These are phyloP conservation scores for Alloplasta piceator DNA, from an alignment of 2,888 invertebrate species.

Conservation along the genomic window DNA sequence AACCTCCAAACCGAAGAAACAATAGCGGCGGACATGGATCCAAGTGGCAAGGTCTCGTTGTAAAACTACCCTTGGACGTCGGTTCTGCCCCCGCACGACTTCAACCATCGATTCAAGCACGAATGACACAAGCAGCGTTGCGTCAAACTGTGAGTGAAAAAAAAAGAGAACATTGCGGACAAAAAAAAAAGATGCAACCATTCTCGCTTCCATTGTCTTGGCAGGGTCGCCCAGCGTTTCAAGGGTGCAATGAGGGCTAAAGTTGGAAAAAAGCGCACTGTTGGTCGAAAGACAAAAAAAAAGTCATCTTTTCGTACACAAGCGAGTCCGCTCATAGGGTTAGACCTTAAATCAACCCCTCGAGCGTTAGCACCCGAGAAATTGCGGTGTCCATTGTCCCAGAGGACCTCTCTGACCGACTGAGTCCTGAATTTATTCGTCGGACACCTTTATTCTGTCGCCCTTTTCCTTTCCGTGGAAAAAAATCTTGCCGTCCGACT, in stretches of 20 bases:
- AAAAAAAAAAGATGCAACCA: slow-evolving; percentile 42
- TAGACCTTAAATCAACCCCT: slow-evolving; percentile 74
- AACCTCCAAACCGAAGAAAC: slow-evolving; percentile 51
- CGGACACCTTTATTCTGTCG: no score
- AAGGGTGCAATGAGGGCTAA: slow-evolving; percentile 54
- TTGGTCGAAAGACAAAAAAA: slow-evolving; percentile 39
- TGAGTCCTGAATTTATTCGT: no score
- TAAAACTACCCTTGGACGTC: slow-evolving; percentile 51
- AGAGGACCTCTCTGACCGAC: neutral
- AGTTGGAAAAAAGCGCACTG: slow-evolving; percentile 41
- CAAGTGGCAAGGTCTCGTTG: slow-evolving; percentile 40
- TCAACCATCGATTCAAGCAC: neutral
- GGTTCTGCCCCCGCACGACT: neutral
- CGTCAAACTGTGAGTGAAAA: slow-evolving; percentile 11
- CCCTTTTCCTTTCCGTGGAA: no score
- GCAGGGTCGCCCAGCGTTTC: slow-evolving; percentile 35
- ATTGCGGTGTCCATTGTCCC: slow-evolving; percentile 66
- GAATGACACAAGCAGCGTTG: slow-evolving; percentile 28
- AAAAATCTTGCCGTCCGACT: no score
- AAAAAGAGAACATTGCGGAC: slow-evolving; percentile 4
- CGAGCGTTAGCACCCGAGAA: neutral
- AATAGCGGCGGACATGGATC: slow-evolving; percentile 52
- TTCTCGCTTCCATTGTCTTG: slow-evolving; percentile 46
- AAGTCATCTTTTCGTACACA: slow-evolving; percentile 24
- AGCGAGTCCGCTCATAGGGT: slow-evolving; percentile 69